Base-by-base conservation (phyloP, 1,140 invertebrate species). In the Oryzaephilus surinamensis region DNA sequence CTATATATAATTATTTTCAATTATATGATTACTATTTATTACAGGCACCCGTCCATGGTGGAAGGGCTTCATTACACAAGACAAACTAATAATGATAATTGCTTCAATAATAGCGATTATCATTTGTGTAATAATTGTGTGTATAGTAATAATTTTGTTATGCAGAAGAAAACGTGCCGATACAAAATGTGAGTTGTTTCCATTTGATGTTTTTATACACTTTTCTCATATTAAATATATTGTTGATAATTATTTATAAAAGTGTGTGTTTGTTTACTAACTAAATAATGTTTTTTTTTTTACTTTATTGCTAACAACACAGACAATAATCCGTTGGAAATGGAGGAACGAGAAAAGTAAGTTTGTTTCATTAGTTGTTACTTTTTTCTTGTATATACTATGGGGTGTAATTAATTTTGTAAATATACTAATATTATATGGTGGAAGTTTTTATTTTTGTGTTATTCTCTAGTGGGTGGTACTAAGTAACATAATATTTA, bases 281-380 rank as follows among this genome's bases (percentile, higher is more conserved):
- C n/a, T n/a, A n/a, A n/a, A n/a, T n/a, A 33, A 27, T 43, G 31
- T 41, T 41, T 41, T 53, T 65, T 67, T 68, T 64, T 50, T 64
- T 66, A 60, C 61, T 24, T 7, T 24, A 24, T 60, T 60, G 64
- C 64, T 66, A 64, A 50, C 48, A 38, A n/a, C n/a, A 63, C 68
- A 83, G 81, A 81, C 69, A 82, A 77, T 75, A 82, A 73, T 64
- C 76, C 79, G 45, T 73, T 81, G 63, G 76, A 81, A 60, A 66
- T 84, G 68, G 81, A 84, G 64, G 80, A 84, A 67, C 72, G 81
- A 57, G 79, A 86, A 67, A 84, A 84, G 81, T 86, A 81, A 86
- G 81, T 62, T 46, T 39, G 13, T 46, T 24, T 24, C 10, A 24
- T 24, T 20, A n/a, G 23, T 2, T 24, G 10, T n/a, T n/a, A 24